Percentiles rank a stretch among this genome's conserved stretches.
Conservation (phyloP, 92 coral and sea anemone species). For the Palythoa caribaeorum region DNA sequence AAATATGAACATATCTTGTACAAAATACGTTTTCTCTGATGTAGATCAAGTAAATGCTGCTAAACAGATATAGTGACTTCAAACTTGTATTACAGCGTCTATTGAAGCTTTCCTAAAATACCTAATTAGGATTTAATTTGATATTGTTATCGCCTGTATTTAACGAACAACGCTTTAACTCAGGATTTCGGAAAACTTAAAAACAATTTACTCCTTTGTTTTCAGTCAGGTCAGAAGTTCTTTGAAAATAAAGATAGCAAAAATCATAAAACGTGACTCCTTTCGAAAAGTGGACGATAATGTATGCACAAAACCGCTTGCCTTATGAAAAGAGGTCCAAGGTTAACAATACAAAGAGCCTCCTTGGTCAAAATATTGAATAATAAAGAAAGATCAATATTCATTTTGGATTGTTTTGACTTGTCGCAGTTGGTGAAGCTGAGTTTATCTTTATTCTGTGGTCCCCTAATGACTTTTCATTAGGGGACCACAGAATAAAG, state of each 20-base stretch:
- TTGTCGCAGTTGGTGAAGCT: not conserved
- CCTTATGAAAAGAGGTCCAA: not conserved
- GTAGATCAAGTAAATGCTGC: not conserved
- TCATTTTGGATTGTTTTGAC: slow-evolving; percentile 6
- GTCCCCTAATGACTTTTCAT: too few relatives aligned
- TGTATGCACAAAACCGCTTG: not conserved
- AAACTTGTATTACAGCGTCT: not conserved
- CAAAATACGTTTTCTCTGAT: not conserved
- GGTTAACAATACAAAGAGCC: not conserved
- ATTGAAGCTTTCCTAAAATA: not conserved
- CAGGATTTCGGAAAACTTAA: not conserved
- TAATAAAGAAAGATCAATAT: not conserved
- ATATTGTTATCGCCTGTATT: not conserved
- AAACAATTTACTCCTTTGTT: not conserved
- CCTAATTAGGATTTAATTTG: not conserved
- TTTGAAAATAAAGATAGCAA: not conserved
- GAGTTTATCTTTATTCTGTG: too few relatives aligned
- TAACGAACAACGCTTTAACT: not conserved
- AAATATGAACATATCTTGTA: not conserved
- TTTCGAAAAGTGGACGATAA: not conserved
- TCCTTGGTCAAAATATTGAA: not conserved
- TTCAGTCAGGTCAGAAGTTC: not conserved
- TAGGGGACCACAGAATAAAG: too few relatives aligned
- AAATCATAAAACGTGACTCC: not conserved
- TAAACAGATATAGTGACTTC: not conserved